A percentile compares a stretch with the other conserved stretches of the same genome.
Evolutionary conservation across 2,888 invertebrate genomes (phyloP).

Genomic region (Apoda limacodes): DNA sequence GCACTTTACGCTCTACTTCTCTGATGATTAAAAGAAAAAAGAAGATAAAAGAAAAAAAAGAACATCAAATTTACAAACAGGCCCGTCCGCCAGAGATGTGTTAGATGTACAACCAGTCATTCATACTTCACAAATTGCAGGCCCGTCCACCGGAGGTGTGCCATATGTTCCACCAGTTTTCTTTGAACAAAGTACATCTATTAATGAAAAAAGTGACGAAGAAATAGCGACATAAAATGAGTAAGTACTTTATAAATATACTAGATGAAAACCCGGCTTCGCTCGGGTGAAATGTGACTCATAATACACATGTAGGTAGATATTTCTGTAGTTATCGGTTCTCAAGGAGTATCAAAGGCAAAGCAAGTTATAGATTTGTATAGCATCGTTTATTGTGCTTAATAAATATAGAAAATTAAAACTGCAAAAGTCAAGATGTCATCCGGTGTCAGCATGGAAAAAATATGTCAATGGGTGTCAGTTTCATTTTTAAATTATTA

Average conservation of each 20-base stretch:
- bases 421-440: constrained; percentile 16
- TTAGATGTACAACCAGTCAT: constrained; percentile 16
- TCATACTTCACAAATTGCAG: constrained; percentile 18
- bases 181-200: too few species aligned
- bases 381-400: constrained; percentile 18
- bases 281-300: constrained; percentile 18
- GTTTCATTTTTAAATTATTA: too few species aligned
- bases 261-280: constrained; percentile 18
- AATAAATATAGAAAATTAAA: constrained; percentile 17
- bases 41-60: constrained; percentile 17
- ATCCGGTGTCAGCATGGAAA: too few species aligned
- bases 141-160: constrained; percentile 12
- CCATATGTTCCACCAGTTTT: too few species aligned
- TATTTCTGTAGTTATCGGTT: constrained; percentile 18
- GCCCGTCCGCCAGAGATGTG: constrained; percentile 16
- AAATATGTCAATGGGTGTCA: too few species aligned
- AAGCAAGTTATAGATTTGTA: constrained; percentile 11
- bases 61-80: constrained; percentile 15
- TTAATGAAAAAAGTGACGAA: too few species aligned
- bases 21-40: too few species aligned
- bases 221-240: constrained; percentile 2
- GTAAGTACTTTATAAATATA: too few species aligned
- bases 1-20: background rate
- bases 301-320: constrained; percentile 18
- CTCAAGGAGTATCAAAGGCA: constrained; percentile 18